Conservation (phyloP, 2,888 invertebrate genomes). For the Baccha elongata region DNA sequence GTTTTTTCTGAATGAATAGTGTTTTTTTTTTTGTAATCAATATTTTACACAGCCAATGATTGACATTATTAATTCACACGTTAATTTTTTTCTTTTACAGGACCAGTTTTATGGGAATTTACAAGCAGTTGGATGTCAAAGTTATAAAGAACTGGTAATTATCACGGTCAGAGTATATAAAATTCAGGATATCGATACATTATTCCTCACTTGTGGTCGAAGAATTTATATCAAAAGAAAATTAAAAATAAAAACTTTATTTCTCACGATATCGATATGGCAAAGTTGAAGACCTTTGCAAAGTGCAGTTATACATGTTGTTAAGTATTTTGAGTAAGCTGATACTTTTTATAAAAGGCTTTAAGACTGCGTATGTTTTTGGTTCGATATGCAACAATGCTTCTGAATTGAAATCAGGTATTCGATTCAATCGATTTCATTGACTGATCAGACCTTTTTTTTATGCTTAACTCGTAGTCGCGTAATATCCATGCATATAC, state of each 20-base stretch:
- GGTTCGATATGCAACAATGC: conserved; percentile 39
- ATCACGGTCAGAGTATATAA: not conserved
- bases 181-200: not conserved
- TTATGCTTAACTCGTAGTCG: no score
- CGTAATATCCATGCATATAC: no score
- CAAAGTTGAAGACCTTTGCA: not conserved
- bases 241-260: not conserved
- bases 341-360: not conserved
- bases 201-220: not conserved
- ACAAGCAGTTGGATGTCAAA: conserved; percentile 47
- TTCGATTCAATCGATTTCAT: no score
- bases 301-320: not conserved
- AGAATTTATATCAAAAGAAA: conserved; percentile 4
- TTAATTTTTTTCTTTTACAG: conserved; percentile 32
- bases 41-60: no score
- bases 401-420: not conserved
- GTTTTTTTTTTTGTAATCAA: not conserved
- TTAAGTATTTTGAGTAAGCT: conserved; percentile 37
- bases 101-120: conserved; percentile 50
- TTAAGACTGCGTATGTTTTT: not conserved
- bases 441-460: no score
- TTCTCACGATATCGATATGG: conserved; percentile 57
- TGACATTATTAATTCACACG: not conserved
- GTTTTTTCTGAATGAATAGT: not conserved
- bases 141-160: conserved; percentile 61